Percentiles rank a stretch among this genome's conserved stretches.
phyloP scores from a whole-genome alignment of 1,140 invertebrate genomes.

The Drosophila pruinosa region DNA sequence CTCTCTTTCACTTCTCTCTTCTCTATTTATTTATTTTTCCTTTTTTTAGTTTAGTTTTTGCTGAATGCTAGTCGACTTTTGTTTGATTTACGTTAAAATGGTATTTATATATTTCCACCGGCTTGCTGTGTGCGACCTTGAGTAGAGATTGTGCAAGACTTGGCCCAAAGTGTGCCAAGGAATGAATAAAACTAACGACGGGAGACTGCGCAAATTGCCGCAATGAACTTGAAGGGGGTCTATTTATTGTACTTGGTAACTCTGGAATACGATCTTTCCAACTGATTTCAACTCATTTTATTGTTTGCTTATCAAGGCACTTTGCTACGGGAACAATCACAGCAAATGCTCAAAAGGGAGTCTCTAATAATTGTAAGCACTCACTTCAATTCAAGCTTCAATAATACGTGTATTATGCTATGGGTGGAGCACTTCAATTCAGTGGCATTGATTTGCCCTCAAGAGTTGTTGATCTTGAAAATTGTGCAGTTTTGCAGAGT shows the following conservation, averaged over 20 bases:
- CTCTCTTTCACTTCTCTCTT: slow-evolving; percentile 1
- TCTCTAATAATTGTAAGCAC: not conserved
- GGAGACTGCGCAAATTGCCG: slow-evolving; percentile 2
- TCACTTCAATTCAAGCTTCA: not conserved
- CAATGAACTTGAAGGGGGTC: slow-evolving; percentile 53
- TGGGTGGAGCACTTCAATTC: not conserved
- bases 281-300: slow-evolving; percentile 6
- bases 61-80: slow-evolving; percentile 28
- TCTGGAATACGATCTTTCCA: slow-evolving; percentile 26
- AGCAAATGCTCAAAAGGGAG: not conserved
- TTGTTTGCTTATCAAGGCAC: slow-evolving; percentile 17
- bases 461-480: slow-evolving; percentile 1
- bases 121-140: slow-evolving; percentile 23
- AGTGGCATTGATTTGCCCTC: not conserved
- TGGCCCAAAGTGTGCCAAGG: slow-evolving; percentile 20
- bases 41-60: not conserved
- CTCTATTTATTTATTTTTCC: not conserved
- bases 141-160: slow-evolving; percentile 23
- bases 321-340: not conserved
- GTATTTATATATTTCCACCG: slow-evolving; percentile 8
- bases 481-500: slow-evolving; percentile 1
- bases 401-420: not conserved
- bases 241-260: slow-evolving; percentile 3
- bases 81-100: slow-evolving; percentile 30
- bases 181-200: not conserved